phyloP scores from a whole-genome alignment of 2,797 vertebrate species.

The Pantherophis alleghaniensis region DNA sequence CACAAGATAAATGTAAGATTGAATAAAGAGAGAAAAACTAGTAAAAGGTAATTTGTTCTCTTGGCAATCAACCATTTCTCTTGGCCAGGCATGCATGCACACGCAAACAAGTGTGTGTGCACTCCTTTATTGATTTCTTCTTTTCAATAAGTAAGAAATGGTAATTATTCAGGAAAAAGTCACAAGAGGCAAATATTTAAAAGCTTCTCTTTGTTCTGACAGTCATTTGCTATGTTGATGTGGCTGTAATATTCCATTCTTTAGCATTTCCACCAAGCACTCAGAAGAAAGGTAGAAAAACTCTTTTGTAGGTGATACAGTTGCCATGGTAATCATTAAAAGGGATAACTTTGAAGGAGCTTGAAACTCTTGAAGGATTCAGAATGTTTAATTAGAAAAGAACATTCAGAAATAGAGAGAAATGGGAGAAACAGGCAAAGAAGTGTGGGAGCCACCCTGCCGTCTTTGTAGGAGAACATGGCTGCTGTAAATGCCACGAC shows the following conservation, averaged over 20 bases:
- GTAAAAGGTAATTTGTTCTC: constrained; percentile 53
- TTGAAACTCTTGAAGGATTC: neutral
- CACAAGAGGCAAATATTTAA: constrained; percentile 5
- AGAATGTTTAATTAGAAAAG: neutral
- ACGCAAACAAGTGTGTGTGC: neutral
- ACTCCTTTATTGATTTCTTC: constrained; percentile 44
- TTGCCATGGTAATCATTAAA: neutral
- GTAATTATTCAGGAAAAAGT: neutral
- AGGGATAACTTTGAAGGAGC: neutral
- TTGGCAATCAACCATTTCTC: constrained; percentile 58
- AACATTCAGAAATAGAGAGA: neutral
- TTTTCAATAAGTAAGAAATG: constrained; percentile 41
- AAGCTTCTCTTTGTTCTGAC: neutral
- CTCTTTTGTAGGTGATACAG: rapidly evolving
- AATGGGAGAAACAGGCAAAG: neutral
- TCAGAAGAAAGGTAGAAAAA: rapidly evolving
- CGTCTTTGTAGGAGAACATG: neutral
- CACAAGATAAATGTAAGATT: constrained; percentile 30
- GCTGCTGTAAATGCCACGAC: neutral
- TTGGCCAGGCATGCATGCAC: constrained; percentile 6
- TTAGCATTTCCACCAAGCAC: neutral
- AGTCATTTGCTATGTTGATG: neutral
- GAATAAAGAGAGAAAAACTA: constrained; percentile 32
- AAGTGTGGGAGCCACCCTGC: neutral
- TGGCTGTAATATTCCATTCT: neutral